phyloP scores from a whole-genome alignment of 2,888 invertebrate genomes.

The Eupithecia insigniata region DNA sequence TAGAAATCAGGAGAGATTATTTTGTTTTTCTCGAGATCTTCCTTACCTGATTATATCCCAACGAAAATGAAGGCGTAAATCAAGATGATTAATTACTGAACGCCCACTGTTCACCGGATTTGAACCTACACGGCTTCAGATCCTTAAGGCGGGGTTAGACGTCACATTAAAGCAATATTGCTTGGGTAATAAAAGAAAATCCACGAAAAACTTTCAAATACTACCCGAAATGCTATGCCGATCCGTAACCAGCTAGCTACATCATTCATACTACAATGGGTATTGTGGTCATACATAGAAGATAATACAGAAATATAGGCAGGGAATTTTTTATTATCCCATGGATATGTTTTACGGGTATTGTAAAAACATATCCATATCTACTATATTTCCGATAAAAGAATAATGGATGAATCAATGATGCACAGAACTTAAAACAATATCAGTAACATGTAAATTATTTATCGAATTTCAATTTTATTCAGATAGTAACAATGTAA shows the following conservation, averaged over 20 bases:
- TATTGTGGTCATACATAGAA: neutral
- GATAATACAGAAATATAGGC: neutral
- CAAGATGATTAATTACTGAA: slow-evolving; percentile 16
- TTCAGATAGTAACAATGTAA: neutral
- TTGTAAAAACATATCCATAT: too few relatives aligned
- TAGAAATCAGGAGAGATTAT: neutral
- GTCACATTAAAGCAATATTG: slow-evolving; percentile 9
- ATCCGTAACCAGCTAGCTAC: neutral
- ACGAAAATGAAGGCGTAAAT: slow-evolving; percentile 15
- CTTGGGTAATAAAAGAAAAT: neutral
- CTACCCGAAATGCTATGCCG: neutral
- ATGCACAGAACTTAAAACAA: neutral
- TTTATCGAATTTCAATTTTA: neutral
- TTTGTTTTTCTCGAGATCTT: slow-evolving; percentile 4
- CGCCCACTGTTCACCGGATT: slow-evolving; percentile 17
- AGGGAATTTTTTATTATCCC: neutral
- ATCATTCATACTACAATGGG: neutral
- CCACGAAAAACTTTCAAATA: neutral
- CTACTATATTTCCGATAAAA: neutral
- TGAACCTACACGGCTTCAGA: slow-evolving; percentile 16
- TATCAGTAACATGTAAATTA: neutral
- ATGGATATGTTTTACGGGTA: neutral
- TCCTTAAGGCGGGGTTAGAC: slow-evolving; percentile 1
- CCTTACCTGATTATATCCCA: slow-evolving; percentile 3
- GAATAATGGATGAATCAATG: neutral